Conservation (phyloP, 1,140 invertebrate genomes). For the Zaprionus vittiger region DNA sequence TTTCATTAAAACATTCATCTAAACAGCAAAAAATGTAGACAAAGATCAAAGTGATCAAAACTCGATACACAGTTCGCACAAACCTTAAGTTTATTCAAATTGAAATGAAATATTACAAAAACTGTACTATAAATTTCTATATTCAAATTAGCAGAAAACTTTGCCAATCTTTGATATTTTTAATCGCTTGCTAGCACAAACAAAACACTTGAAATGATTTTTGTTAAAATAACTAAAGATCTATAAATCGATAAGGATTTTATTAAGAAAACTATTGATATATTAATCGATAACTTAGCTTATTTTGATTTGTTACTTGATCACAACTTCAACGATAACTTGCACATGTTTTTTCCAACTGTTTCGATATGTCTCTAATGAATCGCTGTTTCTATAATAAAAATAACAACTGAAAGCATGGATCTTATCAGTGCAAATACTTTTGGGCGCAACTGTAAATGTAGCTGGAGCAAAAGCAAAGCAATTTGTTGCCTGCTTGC, state of each 20-base stretch:
- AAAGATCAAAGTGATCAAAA: background rate
- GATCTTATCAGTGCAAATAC: background rate
- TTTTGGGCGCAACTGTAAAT: conserved; percentile 1
- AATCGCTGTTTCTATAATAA: background rate
- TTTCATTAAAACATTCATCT: conserved; percentile 37
- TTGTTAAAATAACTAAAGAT: background rate
- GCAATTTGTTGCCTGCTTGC: conserved; percentile 6
- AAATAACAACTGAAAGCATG: background rate
- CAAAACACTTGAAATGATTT: background rate
- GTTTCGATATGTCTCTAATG: background rate
- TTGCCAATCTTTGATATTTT: background rate
- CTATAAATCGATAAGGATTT: background rate
- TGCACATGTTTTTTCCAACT: background rate
- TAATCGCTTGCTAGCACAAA: background rate
- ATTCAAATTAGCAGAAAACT: background rate
- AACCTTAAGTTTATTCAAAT: background rate
- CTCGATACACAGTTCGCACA: no score
- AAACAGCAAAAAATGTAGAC: background rate
- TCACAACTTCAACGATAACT: background rate
- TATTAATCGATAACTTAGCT: background rate
- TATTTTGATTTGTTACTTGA: no score
- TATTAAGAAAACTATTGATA: background rate
- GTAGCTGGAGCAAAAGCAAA: background rate
- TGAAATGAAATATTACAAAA: background rate
- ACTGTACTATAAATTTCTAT: background rate